phyloP scores from a whole-genome alignment of 1,140 invertebrate genomes.

The Lanistes nyassanus region DNA sequence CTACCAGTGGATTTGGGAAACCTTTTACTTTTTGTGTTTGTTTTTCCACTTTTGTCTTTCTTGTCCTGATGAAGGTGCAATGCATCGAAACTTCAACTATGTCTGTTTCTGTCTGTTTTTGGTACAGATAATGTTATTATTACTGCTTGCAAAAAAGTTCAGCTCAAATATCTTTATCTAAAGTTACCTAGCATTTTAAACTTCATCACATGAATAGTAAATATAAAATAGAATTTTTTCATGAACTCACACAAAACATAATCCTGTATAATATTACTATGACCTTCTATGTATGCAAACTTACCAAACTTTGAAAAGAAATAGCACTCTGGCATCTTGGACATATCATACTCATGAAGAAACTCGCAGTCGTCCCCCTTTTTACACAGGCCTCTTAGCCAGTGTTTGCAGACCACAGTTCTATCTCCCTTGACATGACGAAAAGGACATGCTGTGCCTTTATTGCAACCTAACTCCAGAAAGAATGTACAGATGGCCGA shows the following conservation, averaged over 20 bases:
- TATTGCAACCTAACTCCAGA: conserved; percentile 80
- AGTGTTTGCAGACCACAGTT: conserved; percentile 99
- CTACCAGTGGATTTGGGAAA: no score
- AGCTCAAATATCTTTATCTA: neutral
- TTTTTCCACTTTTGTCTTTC: no score
- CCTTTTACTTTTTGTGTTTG: no score
- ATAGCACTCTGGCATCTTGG: conserved; percentile 99
- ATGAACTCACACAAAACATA: no score
- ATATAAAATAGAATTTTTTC: neutral
- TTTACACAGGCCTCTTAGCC: conserved; percentile 98
- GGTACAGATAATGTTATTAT: no score
- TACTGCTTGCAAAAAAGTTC: no score
- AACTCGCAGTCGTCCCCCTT: conserved; percentile 99
- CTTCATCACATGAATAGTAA: neutral
- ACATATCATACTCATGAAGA: conserved; percentile 99
- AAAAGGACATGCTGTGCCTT: conserved; percentile 93
- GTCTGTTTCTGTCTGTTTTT: no score
- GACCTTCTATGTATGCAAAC: no score
- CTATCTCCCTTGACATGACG: conserved; percentile 96
- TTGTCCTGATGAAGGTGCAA: no score
- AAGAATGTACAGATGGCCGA: conserved; percentile 96
- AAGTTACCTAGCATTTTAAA: neutral
- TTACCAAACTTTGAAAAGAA: conserved; percentile 87
- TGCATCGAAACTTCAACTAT: no score
- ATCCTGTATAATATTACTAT: no score